phyloP scores from a whole-genome alignment of 2,888 invertebrate genomes.

The Melipona beecheii region DNA sequence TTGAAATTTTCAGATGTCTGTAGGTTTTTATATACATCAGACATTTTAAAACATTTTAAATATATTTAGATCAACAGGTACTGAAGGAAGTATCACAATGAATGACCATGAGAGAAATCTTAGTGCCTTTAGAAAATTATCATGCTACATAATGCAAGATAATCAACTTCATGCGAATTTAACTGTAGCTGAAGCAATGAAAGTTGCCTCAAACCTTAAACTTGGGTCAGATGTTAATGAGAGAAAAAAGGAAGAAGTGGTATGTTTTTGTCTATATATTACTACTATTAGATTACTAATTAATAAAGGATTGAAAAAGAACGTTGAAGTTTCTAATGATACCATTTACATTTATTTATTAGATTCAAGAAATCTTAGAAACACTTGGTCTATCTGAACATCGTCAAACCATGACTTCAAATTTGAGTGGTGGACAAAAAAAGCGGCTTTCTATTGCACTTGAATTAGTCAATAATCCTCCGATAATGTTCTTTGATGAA shows the following conservation, averaged over 20 bases:
- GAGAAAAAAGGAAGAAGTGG: constrained; percentile 92
- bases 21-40: too few species aligned
- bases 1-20: too few species aligned
- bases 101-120: constrained; percentile 93
- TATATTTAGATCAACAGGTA: constrained; percentile 89
- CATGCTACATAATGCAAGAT: constrained; percentile 98
- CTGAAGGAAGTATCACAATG: constrained; percentile 93
- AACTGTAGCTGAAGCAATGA: constrained; percentile 97
- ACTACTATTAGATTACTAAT: background rate
- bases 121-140: constrained; percentile 95
- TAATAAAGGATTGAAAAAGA: background rate
- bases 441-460: constrained; percentile 97
- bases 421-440: constrained; percentile 97
- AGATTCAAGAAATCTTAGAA: constrained; percentile 97
- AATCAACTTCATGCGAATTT: constrained; percentile 96
- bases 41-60: background rate
- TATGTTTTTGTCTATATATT: constrained; percentile 85
- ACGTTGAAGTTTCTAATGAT: background rate
- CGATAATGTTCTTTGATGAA: constrained; percentile 99
- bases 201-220: constrained; percentile 95
- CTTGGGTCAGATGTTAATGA: constrained; percentile 89
- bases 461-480: constrained; percentile 97
- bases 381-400: constrained; percentile 95
- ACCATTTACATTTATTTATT: constrained; percentile 45
- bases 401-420: constrained; percentile 94